These are phyloP conservation scores for Phyllostomus hastatus DNA, from an alignment of 2,113 vertebrate species.

Conservation along the genomic window DNA sequence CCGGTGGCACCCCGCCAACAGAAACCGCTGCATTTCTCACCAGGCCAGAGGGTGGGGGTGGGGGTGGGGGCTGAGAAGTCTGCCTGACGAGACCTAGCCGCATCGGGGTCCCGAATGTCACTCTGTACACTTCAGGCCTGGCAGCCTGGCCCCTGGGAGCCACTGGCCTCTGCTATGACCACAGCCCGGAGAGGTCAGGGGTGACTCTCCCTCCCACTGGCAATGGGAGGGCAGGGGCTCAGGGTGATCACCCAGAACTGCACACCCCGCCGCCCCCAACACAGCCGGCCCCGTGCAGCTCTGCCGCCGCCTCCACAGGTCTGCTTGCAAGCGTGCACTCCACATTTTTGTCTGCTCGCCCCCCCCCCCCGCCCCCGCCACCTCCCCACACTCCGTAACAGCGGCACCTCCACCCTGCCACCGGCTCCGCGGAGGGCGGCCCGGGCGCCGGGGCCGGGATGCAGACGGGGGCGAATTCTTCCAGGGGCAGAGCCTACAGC, in stretches of 20 bases:
- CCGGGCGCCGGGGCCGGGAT: neutral
- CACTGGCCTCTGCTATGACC: neutral
- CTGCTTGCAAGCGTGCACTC: neutral
- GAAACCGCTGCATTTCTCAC: neutral
- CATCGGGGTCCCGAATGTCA: neutral
- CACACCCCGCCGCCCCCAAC: neutral
- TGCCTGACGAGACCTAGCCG: fast-evolving
- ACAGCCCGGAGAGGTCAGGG: neutral
- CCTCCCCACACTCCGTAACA: neutral
- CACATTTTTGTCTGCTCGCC: neutral
- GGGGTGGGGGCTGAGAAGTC: neutral
- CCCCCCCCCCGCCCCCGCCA: no score
- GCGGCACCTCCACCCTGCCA: neutral
- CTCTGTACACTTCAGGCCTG: neutral
- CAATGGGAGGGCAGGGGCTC: neutral
- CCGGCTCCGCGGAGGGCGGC: neutral
- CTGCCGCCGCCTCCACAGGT: slow-evolving; percentile 53
- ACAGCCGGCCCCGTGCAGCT: neutral
- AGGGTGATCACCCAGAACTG: neutral
- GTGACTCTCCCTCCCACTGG: fast-evolving
- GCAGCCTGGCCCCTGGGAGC: neutral
- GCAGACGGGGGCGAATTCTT: neutral
- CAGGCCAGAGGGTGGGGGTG: neutral
- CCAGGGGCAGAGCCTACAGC: neutral
- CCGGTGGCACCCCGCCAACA: neutral